Base-by-base conservation (phyloP, 2,888 invertebrate genomes). In the Helleia helle region DNA sequence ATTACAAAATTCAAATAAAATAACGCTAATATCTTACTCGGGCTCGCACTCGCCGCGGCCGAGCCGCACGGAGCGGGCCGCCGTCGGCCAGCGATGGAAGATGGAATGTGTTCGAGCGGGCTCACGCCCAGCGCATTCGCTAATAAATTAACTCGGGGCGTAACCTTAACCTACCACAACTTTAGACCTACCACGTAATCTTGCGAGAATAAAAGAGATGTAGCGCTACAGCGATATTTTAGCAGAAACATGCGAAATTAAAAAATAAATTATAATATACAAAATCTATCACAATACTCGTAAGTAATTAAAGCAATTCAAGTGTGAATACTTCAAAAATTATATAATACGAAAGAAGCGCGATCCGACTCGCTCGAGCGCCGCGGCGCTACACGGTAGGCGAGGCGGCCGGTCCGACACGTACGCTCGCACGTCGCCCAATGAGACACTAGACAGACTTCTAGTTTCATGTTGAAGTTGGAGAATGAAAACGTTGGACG, bases 201-300 rank as follows among this genome's bases (percentile, higher is more conserved):
- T 71, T 69, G 71, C 65, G 60, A 60, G 55, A 62, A 66, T 69
- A 65, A 72, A 74, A 75, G 68, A 74, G 72, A 73, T 69, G 75
- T 71, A 75, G 80, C 76, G 77, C 75, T 75, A 76, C 76, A 66
- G 63, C 69, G 67, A 72, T 69, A 55, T 58, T 59, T 58, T 57
- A 66, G 76, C 67, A 73, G 58, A 79, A 72, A 69, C n/a, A n/a
- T 80, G 81, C 76, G 72, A 81, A 83, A 80, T 79, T 77, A 80
- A 79, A 74, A 80, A 83, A 84, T 83, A 83, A 84, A 83, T 84
- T 83, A 84, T 79, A 83, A 81, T 83, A 84, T 83, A 84, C 83
- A 84, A 83, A 53, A 81, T 84, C 84, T 84, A 84, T 83, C 84
- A 83, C 84, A 84, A 84, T 83, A 83, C 83, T 83, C 80, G 84